These are phyloP conservation scores for Zaprionus lineosus DNA, from an alignment of 2,888 invertebrate genomes.

Conservation along the genomic window DNA sequence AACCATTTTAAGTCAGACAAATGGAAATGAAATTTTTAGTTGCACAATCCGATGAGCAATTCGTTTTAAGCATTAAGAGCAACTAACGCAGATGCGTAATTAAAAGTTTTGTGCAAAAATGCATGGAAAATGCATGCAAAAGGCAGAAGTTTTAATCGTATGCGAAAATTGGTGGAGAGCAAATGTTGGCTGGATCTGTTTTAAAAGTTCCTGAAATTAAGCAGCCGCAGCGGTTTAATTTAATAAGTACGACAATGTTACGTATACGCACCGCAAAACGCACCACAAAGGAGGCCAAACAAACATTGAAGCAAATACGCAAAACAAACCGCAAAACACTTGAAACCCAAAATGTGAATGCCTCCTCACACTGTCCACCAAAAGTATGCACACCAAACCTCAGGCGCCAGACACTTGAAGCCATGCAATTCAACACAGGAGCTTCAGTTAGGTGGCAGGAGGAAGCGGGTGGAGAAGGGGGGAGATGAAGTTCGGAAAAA, in stretches of 20 bases:
- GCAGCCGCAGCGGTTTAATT: slow-evolving; percentile 38
- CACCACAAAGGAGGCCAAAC: slow-evolving; percentile 48
- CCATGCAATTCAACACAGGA: slow-evolving; percentile 22
- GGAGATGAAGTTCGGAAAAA: not conserved
- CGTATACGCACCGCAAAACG: slow-evolving; percentile 55
- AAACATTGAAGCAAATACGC: slow-evolving; percentile 40
- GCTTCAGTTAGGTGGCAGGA: not conserved
- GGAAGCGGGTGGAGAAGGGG: not conserved
- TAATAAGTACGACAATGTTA: slow-evolving; percentile 55
- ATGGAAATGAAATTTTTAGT: slow-evolving; percentile 30
- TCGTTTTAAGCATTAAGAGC: slow-evolving; percentile 14
- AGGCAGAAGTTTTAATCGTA: slow-evolving; percentile 11
- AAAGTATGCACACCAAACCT: slow-evolving; percentile 68
- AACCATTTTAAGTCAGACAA: too few species aligned
- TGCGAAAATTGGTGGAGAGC: not conserved
- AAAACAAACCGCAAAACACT: slow-evolving; percentile 50
- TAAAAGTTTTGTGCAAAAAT: slow-evolving; percentile 43
- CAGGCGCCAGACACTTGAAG: slow-evolving; percentile 48
- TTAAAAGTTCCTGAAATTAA: slow-evolving; percentile 32
- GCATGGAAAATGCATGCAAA: not conserved
- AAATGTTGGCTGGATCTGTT: slow-evolving; percentile 5
- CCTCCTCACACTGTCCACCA: slow-evolving; percentile 42
- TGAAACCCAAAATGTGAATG: slow-evolving; percentile 42
- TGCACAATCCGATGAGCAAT: slow-evolving; percentile 14
- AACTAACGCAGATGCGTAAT: slow-evolving; percentile 43